phyloP scores from a whole-genome alignment of 64 coral and sea anemone species.

The Anthopleura sola region DNA sequence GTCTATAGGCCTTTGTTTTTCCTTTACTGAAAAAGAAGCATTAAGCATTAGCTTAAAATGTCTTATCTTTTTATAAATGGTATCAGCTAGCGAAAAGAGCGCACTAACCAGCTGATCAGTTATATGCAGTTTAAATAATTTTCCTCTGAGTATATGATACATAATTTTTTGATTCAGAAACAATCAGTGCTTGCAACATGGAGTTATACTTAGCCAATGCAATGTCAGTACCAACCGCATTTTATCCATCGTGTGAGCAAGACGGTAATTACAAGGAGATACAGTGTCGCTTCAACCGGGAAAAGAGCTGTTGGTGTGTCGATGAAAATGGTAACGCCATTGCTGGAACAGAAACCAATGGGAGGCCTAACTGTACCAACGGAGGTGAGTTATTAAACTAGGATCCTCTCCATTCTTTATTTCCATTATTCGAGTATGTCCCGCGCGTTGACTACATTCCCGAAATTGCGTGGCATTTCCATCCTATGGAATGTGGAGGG shows the following conservation, averaged over 20 bases:
- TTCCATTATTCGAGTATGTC: too few species aligned
- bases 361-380: constrained; percentile 5
- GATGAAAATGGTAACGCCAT: constrained; percentile 4
- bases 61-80: too few species aligned
- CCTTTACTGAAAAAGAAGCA: too few species aligned
- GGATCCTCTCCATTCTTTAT: too few species aligned
- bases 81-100: too few species aligned
- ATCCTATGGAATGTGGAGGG: too few species aligned
- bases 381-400: neutral
- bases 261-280: constrained; percentile 14
- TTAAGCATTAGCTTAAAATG: too few species aligned
- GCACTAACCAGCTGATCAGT: too few species aligned
- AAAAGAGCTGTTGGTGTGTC: constrained; percentile 7
- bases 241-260: neutral
- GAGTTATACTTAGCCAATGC: neutral
- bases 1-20: too few species aligned
- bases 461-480: too few species aligned
- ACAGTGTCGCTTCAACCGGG: neutral
- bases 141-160: neutral
- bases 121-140: too few species aligned
- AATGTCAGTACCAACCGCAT: neutral
- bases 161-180: neutral
- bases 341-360: neutral
- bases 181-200: neutral
- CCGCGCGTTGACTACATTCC: too few species aligned